A percentile compares a stretch with the other conserved stretches of the same genome.
Conservation (phyloP, 2,113 vertebrate genomes). For the Synchiropus splendidus region DNA sequence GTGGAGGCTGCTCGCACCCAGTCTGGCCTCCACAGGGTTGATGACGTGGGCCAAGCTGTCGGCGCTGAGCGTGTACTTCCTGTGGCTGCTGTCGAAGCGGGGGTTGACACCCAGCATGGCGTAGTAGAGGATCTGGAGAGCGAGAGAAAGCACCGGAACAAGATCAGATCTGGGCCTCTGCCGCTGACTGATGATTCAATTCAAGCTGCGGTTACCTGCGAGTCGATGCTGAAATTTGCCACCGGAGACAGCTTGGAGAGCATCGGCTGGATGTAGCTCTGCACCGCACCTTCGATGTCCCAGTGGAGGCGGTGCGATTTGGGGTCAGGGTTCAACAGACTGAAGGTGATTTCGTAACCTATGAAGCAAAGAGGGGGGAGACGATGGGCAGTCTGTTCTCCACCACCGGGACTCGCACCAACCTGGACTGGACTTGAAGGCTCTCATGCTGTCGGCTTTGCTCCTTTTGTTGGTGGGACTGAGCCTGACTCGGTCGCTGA, state of each 20-base stretch:
- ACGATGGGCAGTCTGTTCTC: too few species aligned
- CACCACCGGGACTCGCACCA: conserved; percentile 3
- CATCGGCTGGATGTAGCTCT: conserved; percentile 77
- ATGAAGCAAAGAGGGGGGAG: background rate
- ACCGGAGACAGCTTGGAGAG: conserved; percentile 74
- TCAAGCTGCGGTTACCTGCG: conserved; percentile 70
- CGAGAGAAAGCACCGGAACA: too few species aligned
- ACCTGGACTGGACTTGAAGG: conserved; percentile 93
- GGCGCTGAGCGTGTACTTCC: conserved; percentile 74
- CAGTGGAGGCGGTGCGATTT: conserved; percentile 80
- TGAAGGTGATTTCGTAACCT: conserved; percentile 97
- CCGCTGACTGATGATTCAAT: too few species aligned
- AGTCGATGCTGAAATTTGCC: conserved; percentile 92
- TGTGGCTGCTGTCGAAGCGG: conserved; percentile 74
- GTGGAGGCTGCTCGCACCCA: conserved; percentile 81
- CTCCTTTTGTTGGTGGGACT: conserved; percentile 65
- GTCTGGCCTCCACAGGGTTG: conserved; percentile 89
- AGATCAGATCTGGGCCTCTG: too few species aligned
- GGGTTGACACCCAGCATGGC: conserved; percentile 84
- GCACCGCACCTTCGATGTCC: conserved; percentile 82
- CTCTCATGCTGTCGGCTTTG: conserved; percentile 74
- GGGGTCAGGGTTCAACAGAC: conserved; percentile 88
- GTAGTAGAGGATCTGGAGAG: conserved; percentile 82
- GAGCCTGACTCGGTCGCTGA: conserved; percentile 74
- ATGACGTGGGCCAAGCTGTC: conserved; percentile 92